These are phyloP conservation scores for Crotalus horridus DNA, from an alignment of 2,113 vertebrate species.

Conservation along the genomic window DNA sequence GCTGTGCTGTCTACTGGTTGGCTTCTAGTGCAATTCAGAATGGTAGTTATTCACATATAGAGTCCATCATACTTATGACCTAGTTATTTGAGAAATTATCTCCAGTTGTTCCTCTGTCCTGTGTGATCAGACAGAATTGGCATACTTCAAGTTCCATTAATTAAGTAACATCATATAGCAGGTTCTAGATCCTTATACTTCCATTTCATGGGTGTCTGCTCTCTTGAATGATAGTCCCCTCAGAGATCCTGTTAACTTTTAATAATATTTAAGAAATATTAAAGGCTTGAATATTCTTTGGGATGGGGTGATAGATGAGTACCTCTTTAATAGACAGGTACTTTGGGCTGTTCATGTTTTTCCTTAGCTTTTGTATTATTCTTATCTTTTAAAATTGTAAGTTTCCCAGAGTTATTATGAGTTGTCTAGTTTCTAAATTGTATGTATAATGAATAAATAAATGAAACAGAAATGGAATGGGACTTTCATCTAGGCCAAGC, in stretches of 20 bases:
- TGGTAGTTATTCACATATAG: not conserved
- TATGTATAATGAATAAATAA: not conserved
- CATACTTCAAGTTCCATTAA: not conserved
- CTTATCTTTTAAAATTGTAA: not conserved
- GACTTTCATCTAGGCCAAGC: not conserved
- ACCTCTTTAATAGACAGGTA: not conserved
- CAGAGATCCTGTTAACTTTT: not conserved
- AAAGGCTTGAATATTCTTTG: not conserved
- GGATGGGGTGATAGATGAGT: not conserved
- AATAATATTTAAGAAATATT: not conserved
- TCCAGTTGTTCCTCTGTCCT: not conserved
- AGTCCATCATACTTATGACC: not conserved
- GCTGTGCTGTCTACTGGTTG: not conserved
- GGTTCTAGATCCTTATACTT: not conserved
- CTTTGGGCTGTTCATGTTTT: not conserved
- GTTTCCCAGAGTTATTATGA: not conserved
- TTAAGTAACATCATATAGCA: not conserved
- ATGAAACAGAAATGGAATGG: not conserved
- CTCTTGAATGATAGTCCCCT: not conserved
- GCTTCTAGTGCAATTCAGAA: not conserved
- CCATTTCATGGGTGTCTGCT: not conserved
- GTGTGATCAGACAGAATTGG: not conserved
- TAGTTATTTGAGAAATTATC: not conserved
- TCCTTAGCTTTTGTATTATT: not conserved
- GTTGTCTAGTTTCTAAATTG: not conserved